Percentiles rank a stretch among this genome's conserved stretches.
Conservation (phyloP, 2,888 invertebrate species). For the Rhogogaster chlorosoma region DNA sequence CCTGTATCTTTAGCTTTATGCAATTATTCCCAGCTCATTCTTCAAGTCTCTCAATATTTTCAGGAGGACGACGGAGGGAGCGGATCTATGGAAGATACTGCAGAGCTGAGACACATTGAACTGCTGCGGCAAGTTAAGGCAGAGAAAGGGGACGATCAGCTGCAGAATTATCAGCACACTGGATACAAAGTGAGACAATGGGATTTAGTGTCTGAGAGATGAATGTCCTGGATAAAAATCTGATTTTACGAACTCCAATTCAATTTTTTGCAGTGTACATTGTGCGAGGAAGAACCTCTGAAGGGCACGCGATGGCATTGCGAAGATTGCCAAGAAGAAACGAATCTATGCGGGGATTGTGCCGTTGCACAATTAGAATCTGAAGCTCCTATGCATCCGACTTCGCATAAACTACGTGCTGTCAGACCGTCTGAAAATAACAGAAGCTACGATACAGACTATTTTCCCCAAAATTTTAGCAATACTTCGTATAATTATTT, state of each 20-base stretch:
- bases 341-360: conserved; percentile 85
- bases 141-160: conserved; percentile 73
- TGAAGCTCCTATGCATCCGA: conserved; percentile 77
- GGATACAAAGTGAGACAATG: conserved; percentile 76
- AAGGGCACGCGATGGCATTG: conserved; percentile 86
- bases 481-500: conserved; percentile 73
- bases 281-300: conserved; percentile 84
- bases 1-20: not conserved
- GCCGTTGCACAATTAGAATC: conserved; percentile 80
- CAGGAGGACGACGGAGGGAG: conserved; percentile 69
- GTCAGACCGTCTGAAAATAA: conserved; percentile 66
- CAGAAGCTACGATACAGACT: conserved; percentile 71
- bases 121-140: conserved; percentile 76
- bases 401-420: conserved; percentile 76
- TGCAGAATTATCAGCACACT: conserved; percentile 72
- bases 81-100: conserved; percentile 66
- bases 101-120: conserved; percentile 74
- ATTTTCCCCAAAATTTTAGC: conserved; percentile 72
- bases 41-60: conserved; percentile 26
- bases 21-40: not conserved
- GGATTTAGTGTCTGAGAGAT: not conserved
- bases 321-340: conserved; percentile 80
- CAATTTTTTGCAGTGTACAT: conserved; percentile 79
- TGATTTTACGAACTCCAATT: not conserved
- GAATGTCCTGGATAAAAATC: not conserved